phyloP scores from a whole-genome alignment of 2,113 vertebrate species.

The Cisticola juncidis region DNA sequence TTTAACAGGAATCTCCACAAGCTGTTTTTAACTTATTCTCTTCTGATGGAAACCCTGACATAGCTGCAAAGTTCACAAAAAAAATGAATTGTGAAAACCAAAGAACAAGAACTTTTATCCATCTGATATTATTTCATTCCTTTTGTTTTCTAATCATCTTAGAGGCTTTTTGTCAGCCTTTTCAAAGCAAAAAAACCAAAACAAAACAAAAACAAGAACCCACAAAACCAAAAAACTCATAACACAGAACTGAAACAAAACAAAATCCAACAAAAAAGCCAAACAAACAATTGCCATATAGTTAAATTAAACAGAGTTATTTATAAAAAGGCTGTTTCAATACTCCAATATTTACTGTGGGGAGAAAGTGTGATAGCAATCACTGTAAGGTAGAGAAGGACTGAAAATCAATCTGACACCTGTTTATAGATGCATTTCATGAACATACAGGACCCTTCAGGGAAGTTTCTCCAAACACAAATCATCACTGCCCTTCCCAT shows the following conservation, averaged over 20 bases:
- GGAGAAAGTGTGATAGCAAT: not conserved
- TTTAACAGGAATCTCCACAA: not conserved
- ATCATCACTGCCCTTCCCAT: not conserved
- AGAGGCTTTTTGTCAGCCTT: not conserved
- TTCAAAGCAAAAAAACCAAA: not conserved
- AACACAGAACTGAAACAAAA: not conserved
- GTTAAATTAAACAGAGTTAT: not conserved
- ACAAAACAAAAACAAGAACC: not conserved
- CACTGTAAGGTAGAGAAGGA: not conserved
- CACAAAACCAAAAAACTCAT: too few relatives aligned
- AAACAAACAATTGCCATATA: not conserved
- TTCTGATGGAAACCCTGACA: not conserved
- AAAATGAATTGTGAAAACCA: not conserved
- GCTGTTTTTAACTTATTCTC: not conserved
- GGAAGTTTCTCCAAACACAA: not conserved
- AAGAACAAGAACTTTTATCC: not conserved
- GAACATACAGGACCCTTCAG: not conserved
- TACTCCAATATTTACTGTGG: not conserved
- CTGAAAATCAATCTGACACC: not conserved
- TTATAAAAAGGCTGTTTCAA: not conserved
- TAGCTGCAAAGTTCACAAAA: not conserved
- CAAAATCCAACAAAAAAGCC: not conserved
- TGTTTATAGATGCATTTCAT: not conserved
- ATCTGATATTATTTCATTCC: not conserved
- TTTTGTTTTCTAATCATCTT: not conserved